Conservation (phyloP, 2,888 invertebrate species). For the Sphinx pinastri region DNA sequence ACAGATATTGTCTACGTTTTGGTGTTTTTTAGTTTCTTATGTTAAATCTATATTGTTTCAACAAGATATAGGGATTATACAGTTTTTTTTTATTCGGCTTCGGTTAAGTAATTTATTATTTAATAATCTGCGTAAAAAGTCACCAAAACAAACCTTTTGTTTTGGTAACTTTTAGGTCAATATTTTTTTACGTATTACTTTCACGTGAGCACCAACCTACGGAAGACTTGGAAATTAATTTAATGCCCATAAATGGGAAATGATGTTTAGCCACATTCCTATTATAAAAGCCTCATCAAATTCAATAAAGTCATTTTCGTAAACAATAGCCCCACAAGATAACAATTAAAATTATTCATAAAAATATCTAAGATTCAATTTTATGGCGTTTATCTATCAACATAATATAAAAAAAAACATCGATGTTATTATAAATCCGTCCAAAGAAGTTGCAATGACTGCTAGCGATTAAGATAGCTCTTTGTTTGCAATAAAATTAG, state of each 20-base stretch:
- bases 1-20: not conserved
- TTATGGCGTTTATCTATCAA: not conserved
- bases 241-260: not conserved
- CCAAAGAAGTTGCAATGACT: not conserved
- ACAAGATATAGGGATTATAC: not conserved
- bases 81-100: not conserved
- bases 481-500: slow-evolving; percentile 33
- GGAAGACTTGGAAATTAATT: too few relatives aligned
- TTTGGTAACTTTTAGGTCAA: too few relatives aligned
- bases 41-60: not conserved
- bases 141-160: too few relatives aligned
- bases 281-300: not conserved
- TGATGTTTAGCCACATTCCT: not conserved
- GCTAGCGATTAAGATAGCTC: slow-evolving; percentile 5
- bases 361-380: not conserved
- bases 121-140: too few relatives aligned
- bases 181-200: too few relatives aligned
- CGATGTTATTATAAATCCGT: not conserved
- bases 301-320: not conserved
- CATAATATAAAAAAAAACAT: not conserved
- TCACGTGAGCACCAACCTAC: too few relatives aligned
- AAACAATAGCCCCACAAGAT: not conserved
- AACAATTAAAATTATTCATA: not conserved
- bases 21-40: not conserved
- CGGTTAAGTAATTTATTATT: too few relatives aligned